Conservation (phyloP, 23 tunicate species). For the Styela clava region DNA sequence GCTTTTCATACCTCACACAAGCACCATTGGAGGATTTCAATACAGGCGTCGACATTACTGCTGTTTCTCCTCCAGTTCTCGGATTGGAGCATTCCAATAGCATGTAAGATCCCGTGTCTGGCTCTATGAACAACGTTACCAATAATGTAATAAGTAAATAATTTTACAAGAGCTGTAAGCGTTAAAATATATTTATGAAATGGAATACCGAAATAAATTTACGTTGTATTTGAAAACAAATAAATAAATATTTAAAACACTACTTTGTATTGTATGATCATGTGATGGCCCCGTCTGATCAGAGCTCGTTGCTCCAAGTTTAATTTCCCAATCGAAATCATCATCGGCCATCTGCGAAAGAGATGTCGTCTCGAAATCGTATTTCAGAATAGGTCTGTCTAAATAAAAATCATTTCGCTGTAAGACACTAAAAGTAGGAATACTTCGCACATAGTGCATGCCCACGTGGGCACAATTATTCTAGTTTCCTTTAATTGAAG, state of each 20-base stretch:
- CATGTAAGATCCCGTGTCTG: conserved; percentile 24
- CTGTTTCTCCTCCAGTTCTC: conserved; percentile 5
- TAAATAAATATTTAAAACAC: not conserved
- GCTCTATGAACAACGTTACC: not conserved
- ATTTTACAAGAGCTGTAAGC: too few relatives aligned
- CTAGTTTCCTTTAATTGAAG: too few relatives aligned
- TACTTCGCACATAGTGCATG: too few relatives aligned
- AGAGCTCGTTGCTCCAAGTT: conserved; percentile 11
- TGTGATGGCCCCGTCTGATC: conserved; percentile 34
- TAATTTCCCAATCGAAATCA: conserved; percentile 31
- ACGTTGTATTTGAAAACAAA: too few relatives aligned
- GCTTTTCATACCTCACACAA: conserved; percentile 42
- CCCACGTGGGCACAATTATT: too few relatives aligned
- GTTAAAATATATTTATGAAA: too few relatives aligned
- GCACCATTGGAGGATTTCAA: conserved; percentile 3
- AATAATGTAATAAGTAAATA: not conserved
- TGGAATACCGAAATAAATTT: too few relatives aligned
- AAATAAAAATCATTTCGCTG: too few relatives aligned
- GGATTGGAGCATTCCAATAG: conserved; percentile 27
- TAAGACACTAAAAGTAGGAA: too few relatives aligned
- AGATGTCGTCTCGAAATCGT: conserved; percentile 28
- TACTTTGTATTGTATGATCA: conserved; percentile 44
- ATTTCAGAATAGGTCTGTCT: too few relatives aligned
- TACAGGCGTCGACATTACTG: conserved; percentile 27
- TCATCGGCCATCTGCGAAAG: not conserved